phyloP scores from a whole-genome alignment of 2,113 vertebrate genomes.

The Sinosuthora webbiana region DNA sequence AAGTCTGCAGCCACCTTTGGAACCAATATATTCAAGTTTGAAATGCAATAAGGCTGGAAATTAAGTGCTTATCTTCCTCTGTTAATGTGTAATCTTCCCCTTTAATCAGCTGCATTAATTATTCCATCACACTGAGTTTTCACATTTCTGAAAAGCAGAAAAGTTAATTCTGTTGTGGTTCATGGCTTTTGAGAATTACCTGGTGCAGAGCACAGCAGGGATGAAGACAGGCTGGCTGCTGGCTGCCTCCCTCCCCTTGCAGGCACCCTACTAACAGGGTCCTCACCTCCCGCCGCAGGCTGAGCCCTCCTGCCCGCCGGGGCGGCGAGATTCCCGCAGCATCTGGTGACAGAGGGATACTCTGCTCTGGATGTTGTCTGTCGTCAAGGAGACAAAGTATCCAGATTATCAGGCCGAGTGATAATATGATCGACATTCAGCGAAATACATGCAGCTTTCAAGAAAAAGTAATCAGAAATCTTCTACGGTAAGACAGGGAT shows the following conservation, averaged over 20 bases:
- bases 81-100: neutral
- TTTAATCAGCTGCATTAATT: constrained; percentile 29
- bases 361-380: constrained; percentile 16
- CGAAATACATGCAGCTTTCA: neutral
- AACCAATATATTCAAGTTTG: neutral
- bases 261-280: neutral
- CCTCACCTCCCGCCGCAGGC: neutral
- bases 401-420: neutral
- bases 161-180: neutral
- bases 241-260: neutral
- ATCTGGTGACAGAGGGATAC: neutral
- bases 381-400: constrained; percentile 53
- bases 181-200: neutral
- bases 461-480: neutral
- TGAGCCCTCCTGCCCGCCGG: neutral
- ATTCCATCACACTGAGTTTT: neutral
- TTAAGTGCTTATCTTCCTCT: constrained; percentile 26
- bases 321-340: neutral
- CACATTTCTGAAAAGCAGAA: constrained; percentile 6
- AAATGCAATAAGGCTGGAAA: constrained; percentile 28
- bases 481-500: neutral
- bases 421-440: neutral
- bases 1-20: neutral
- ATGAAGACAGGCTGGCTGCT: neutral
- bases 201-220: neutral